Base-by-base conservation (phyloP, 2,888 invertebrate species). In the Drosophila prolongata region DNA sequence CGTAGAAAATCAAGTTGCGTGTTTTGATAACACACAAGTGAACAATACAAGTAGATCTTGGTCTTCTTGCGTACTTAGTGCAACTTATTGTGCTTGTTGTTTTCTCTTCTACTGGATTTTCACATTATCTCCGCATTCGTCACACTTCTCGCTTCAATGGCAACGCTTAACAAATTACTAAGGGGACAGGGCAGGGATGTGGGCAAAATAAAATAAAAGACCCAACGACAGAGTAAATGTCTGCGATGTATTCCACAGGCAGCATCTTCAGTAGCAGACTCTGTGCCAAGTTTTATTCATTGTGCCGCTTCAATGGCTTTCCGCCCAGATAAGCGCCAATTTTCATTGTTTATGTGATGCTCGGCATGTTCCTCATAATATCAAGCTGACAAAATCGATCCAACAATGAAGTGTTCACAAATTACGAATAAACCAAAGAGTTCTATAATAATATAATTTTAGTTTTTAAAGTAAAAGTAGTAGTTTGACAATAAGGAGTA, bases 71-170 rank as follows among this genome's bases (percentile, higher is more conserved):
- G 24, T 19, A 13, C 40, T 50, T 50, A 44, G 34, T 40, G 52
- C 35, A 44, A 19, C 46, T 43, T 37, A 38, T 38, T 59, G 62
- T 49, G 37, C 49, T 47, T 19, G 56, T 57, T 64, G 47, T 46
- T 68, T 56, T 53, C 55, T 59, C 43, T 52, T 42, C 47, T 16
- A 35, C 44, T 62, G 58, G 73, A 62, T 84, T 80, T 77, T 50
- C 57, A 56, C 75, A 81, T 77, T 84, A 81, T 84, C 74, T 79
- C 50, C 69, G 34, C 59, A 71, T 87, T 87, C 74, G 72, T 87
- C 77, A 81, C 74, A 77, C 80, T 86, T 75, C 80, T 75, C 76
- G 78, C 83, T 61, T 86, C 74, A 86, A 73, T 79, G 66, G 68
- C 58, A 64, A 24, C 71, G 69, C 74, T 80, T 80, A 75, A 78